Conservation (phyloP, 2,888 invertebrate genomes). For the Sisyra terminalis region DNA sequence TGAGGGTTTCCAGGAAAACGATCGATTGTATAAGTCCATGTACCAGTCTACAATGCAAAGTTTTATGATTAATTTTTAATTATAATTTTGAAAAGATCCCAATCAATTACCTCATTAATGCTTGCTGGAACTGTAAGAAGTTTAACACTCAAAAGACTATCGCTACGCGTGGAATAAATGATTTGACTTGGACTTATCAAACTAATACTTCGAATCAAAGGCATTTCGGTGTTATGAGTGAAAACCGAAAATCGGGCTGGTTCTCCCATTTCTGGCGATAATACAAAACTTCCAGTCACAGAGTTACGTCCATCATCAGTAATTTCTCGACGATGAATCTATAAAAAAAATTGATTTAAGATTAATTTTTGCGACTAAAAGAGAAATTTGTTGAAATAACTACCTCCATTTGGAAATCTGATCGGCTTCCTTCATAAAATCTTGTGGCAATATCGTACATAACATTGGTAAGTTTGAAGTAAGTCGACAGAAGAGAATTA, state of each 20-base stretch:
- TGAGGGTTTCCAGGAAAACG: conserved; percentile 37
- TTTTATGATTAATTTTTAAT: conserved; percentile 1
- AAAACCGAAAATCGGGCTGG: conserved; percentile 34
- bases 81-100: not conserved
- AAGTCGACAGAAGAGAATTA: conserved; percentile 31
- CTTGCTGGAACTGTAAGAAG: conserved; percentile 31
- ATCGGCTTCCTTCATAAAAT: conserved; percentile 28
- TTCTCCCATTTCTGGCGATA: conserved; percentile 33
- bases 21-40: conserved; percentile 41
- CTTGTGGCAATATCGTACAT: conserved; percentile 28
- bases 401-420: conserved; percentile 30
- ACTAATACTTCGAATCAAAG: conserved; percentile 30
- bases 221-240: conserved; percentile 32
- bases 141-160: conserved; percentile 30
- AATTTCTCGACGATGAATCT: conserved; percentile 32
- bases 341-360: conserved; percentile 12
- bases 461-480: conserved; percentile 32
- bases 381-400: conserved; percentile 9
- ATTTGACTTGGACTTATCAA: conserved; percentile 32
- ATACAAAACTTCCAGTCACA: conserved; percentile 34
- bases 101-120: conserved; percentile 28
- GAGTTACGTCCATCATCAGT: conserved; percentile 30
- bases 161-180: conserved; percentile 28
- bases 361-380: not conserved
- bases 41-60: conserved; percentile 27